Base-by-base conservation (phyloP, 1,140 invertebrate species). In the Drosophila gunungcola region DNA sequence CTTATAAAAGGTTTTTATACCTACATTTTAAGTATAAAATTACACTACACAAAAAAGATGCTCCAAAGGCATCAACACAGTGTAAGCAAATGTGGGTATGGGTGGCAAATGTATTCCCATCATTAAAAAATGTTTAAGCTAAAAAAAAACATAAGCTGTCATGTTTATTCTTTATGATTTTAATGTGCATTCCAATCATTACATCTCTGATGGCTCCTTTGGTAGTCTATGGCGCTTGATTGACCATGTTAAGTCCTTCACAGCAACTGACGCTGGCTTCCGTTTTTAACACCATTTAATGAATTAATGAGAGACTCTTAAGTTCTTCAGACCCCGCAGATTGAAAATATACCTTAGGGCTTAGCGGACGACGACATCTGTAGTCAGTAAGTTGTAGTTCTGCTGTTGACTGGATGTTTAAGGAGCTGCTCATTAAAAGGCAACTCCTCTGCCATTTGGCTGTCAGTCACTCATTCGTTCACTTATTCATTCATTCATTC, bases 391-490 rank as follows among this genome's bases (percentile, higher is more conserved):
- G 2, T 73, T 46, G 13, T 27, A 11, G 2, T 73, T 46, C 21
- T 27, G 45, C 52, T 75, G 70, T 34, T 34, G 54, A 9, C 51
- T 41, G 52, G 34, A 6, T 51, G 34, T 27, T 32, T 51, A 39
- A 49, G 67, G 21, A 46, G 61, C 38, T 76, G 78, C 80, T 84
- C 80, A 84, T 84, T 84, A 77, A 78, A 70, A 57, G 56, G 48
- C 56, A 60, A 73, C 62, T 81, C 52, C 73, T 75, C 78, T 86
- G 78, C 83, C 72, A 86, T 88, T 86, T 79, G 83, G 53, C 70
- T 86, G 83, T 88, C 83, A 86, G 55, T 88, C 83, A 88, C 60
- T 86, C 82, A 78, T 78, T 86, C 54, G 75, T 39, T 77, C 63
- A 77, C 63, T 76, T 70, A 85, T 41, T 69, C 78, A 85, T 85